Evolutionary conservation across 1,140 invertebrate genomes (phyloP).

Genomic region (Sminthurides bifidus): DNA sequence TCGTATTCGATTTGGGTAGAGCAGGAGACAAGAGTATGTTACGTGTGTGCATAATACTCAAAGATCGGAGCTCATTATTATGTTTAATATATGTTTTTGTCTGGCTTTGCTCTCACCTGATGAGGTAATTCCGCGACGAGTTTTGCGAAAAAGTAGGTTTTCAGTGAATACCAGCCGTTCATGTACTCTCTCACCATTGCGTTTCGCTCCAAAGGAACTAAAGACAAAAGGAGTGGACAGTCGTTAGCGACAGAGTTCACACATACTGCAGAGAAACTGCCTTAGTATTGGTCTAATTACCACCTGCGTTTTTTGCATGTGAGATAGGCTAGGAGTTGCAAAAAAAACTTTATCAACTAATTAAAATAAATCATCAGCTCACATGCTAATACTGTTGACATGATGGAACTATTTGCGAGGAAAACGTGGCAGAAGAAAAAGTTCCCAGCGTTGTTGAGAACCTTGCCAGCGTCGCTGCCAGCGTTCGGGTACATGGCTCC

Average conservation of each 20-base stretch:
- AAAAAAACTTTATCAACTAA: neutral
- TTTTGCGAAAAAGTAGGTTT: slow-evolving; percentile 88
- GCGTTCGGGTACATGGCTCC: slow-evolving; percentile 58
- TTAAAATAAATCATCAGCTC: neutral
- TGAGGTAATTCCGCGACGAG: slow-evolving; percentile 91
- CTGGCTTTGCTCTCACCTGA: slow-evolving; percentile 54
- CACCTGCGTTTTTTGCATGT: slow-evolving; percentile 94
- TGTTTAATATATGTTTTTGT: neutral
- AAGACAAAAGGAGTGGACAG: too few relatives aligned
- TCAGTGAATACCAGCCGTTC: slow-evolving; percentile 94
- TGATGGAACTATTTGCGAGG: neutral
- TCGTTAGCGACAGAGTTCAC: too few relatives aligned
- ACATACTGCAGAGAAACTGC: too few relatives aligned
- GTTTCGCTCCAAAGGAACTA: slow-evolving; percentile 90
- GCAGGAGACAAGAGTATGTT: too few relatives aligned
- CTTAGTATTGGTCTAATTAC: too few relatives aligned
- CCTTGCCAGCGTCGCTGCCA: slow-evolving; percentile 79
- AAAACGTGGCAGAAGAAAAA: slow-evolving; percentile 83
- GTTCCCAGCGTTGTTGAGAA: slow-evolving; percentile 82
- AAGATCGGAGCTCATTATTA: slow-evolving; percentile 1
- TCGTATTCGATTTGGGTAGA: too few relatives aligned
- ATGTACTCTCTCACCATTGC: slow-evolving; percentile 88
- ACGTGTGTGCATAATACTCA: too few relatives aligned
- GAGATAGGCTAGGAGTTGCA: slow-evolving; percentile 43
- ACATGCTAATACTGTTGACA: neutral